These are phyloP conservation scores for Bombus huntii DNA, from an alignment of 1,140 invertebrate species.

Conservation along the genomic window DNA sequence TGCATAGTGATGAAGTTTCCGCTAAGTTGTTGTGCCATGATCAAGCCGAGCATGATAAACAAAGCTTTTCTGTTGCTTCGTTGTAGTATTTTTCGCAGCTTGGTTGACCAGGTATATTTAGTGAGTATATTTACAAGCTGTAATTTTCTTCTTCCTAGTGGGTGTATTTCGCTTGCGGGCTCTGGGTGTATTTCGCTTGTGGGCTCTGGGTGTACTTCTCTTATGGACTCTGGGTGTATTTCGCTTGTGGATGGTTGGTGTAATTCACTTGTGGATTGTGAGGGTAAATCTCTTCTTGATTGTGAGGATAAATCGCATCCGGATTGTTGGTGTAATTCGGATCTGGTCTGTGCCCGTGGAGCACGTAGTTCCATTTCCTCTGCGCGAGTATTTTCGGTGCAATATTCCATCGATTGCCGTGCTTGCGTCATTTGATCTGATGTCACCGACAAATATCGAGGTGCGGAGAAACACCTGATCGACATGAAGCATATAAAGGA, in stretches of 20 bases:
- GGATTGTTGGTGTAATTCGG: too few relatives aligned
- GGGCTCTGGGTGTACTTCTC: too few relatives aligned
- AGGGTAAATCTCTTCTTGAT: too few relatives aligned
- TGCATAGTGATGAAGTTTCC: slow-evolving; percentile 91
- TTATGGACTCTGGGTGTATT: accelerated
- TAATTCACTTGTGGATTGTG: too few relatives aligned
- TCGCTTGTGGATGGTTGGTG: too few relatives aligned
- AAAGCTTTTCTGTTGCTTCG: slow-evolving; percentile 86
- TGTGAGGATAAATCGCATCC: too few relatives aligned
- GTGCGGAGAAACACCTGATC: slow-evolving; percentile 90
- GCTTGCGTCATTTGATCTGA: slow-evolving; percentile 85
- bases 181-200: too few relatives aligned
- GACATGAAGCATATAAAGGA: slow-evolving; percentile 85
- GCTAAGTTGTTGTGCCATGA: slow-evolving; percentile 90
- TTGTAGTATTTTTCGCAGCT: slow-evolving; percentile 64
- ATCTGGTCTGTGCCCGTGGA: slow-evolving; percentile 71
- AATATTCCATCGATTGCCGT: slow-evolving; percentile 84
- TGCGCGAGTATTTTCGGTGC: slow-evolving; percentile 80
- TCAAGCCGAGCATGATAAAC: slow-evolving; percentile 86
- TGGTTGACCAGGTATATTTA: slow-evolving; percentile 66
- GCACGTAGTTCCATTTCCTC: slow-evolving; percentile 86
- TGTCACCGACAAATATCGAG: slow-evolving; percentile 87
- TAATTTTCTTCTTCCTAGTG: too few relatives aligned
- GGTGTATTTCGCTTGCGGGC: too few relatives aligned
- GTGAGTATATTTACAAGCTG: not conserved